Conservation (phyloP, 2,888 invertebrate genomes). For the Amphipoea lucens region DNA sequence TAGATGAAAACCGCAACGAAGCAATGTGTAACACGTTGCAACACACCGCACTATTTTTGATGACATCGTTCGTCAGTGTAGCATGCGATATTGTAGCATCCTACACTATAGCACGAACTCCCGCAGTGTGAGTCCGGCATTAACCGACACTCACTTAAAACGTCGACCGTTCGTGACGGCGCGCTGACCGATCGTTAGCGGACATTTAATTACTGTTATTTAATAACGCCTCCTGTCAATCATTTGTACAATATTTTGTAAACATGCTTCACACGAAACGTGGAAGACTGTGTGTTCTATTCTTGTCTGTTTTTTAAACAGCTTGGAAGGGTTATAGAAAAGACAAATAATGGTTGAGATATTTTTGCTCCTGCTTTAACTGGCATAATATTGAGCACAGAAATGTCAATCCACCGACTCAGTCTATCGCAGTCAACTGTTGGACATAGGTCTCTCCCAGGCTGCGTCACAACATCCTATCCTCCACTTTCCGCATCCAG, state of each 20-base stretch:
- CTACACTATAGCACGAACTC: background rate
- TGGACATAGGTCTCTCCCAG: background rate
- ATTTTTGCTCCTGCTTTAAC: background rate
- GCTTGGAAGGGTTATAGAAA: background rate
- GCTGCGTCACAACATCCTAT: background rate
- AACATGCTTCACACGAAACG: conserved; percentile 67
- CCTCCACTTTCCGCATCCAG: background rate
- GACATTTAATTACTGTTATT: conserved; percentile 86
- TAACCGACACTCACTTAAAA: conserved; percentile 77
- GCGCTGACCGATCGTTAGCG: conserved; percentile 81
- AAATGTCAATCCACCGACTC: background rate
- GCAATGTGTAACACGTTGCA: background rate
- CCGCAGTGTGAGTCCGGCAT: conserved; percentile 26
- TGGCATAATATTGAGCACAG: background rate
- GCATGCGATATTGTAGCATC: background rate
- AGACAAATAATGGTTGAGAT: background rate
- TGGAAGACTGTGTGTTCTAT: conserved; percentile 30
- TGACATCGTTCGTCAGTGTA: no score
- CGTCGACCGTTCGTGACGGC: conserved; percentile 74
- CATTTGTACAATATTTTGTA: conserved; percentile 75
- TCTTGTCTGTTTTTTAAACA: conserved; percentile 23
- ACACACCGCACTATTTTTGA: background rate
- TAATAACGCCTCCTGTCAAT: conserved; percentile 84
- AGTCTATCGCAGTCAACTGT: background rate
- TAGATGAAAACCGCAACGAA: background rate